Base-by-base conservation (phyloP, 2,113 vertebrate species). In the Actinemys pallida region DNA sequence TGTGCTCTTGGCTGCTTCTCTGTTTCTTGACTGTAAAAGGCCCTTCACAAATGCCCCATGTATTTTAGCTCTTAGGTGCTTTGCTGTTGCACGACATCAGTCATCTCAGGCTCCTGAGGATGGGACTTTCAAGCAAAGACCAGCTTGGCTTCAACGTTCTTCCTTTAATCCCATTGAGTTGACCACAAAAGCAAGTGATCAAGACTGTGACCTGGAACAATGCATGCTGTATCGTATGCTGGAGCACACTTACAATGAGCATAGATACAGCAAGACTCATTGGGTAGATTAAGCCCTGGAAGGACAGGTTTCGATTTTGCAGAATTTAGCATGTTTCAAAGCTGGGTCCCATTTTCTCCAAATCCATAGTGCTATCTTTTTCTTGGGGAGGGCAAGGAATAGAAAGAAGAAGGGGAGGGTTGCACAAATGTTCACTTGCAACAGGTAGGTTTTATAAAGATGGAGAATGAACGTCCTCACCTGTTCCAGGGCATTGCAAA, bases 361-460 rank as follows among this genome's bases (percentile, higher is more conserved):
- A 59, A 47, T 45, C 12, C 39, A 24, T 10, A 45, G 89, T 83
- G 52, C 81, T 83, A 7, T 96, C 91, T 96, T 96, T 96, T 95
- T 95, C 91, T 95, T 96, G 93, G 96, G 94, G 10, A 25, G 84
- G 88, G 81, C 54, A 45, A 95, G 94, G 78, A 95, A 91, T 88
- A 83, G 3, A 84, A 96, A 94, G 87, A 31, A 85, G 76, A 93
- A 95, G 88, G 87, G 35, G 8, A 22, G n/a, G 10, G n/a, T 39
- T 39, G 65, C 88, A 86, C 83, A 94, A 95, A 96, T 79, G 39
- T 27, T 50, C 93, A 89, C 92, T 96, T 97, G 95, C 49, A 90
- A 57, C 94, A 87, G 86, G 9, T 0, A 3, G 81, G 79, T 92
- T 96, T 96, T 95, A 94, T 91, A 95, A 95, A 84, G 90, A 81